Evolutionary conservation across 2,888 invertebrate genomes (phyloP).

Genomic region (Anaspis maculata): DNA sequence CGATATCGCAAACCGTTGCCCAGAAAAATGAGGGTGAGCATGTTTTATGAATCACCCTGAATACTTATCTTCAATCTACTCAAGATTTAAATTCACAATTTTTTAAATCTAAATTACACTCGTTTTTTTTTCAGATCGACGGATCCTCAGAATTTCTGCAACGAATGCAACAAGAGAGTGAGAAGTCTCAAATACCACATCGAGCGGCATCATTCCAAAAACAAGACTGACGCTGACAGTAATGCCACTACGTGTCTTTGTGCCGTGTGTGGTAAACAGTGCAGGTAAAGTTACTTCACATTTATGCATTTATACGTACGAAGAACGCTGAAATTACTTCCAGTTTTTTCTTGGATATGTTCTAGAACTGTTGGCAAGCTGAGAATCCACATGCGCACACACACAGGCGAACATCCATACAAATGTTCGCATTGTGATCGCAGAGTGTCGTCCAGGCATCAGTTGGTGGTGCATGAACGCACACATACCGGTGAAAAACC

Average conservation of each 20-base stretch:
- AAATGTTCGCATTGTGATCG: conserved; percentile 30
- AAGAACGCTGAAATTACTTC: no score
- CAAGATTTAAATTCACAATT: no score
- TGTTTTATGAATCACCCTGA: no score
- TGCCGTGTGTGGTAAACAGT: conserved; percentile 31
- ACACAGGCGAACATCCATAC: conserved; percentile 33
- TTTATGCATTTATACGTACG: no score
- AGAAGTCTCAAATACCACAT: conserved; percentile 18
- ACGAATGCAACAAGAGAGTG: conserved; percentile 21
- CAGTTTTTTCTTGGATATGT: no score
- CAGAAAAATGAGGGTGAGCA: no score
- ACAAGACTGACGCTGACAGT: conserved; percentile 5
- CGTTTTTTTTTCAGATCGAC: no score
- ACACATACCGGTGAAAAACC: conserved; percentile 34
- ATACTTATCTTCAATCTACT: no score
- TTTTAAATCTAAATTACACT: no score
- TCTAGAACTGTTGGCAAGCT: conserved; percentile 15
- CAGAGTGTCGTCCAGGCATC: conserved; percentile 24
- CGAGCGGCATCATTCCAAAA: background rate
- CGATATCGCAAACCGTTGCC: no score
- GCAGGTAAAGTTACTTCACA: no score
- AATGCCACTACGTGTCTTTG: conserved; percentile 20
- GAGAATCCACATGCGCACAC: conserved; percentile 28
- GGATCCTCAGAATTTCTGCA: conserved; percentile 26
- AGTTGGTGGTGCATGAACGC: conserved; percentile 29